phyloP scores from a whole-genome alignment of 2,797 vertebrate species.

The Botia almorhae region DNA sequence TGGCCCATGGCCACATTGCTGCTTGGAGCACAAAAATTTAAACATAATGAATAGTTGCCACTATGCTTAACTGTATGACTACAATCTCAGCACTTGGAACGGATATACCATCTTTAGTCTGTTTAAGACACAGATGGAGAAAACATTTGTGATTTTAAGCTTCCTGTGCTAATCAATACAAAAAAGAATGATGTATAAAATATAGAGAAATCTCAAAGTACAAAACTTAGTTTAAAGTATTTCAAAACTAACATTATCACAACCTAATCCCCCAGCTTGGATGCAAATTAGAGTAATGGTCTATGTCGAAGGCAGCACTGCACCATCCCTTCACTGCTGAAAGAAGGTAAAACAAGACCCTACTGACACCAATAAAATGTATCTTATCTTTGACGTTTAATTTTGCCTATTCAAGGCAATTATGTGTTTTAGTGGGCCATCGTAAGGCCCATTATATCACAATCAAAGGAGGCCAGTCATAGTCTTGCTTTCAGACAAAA shows the following conservation, averaged over 20 bases:
- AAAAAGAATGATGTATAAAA: neutral
- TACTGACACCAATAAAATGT: neutral
- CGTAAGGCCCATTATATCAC: neutral
- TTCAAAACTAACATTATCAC: neutral
- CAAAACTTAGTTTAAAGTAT: neutral
- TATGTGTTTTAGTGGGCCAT: neutral
- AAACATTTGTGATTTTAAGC: neutral
- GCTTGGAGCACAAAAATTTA: neutral
- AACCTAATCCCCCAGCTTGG: neutral
- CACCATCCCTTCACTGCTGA: neutral
- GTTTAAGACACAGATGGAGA: neutral
- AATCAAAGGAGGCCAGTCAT: neutral
- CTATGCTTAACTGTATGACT: neutral
- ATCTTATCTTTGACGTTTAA: neutral
- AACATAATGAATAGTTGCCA: neutral
- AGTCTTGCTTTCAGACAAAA: conserved; percentile 12
- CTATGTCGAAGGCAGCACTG: neutral
- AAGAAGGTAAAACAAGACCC: neutral
- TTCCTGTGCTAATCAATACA: neutral
- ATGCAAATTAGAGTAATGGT: neutral
- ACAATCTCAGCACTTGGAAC: neutral
- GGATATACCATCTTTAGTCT: neutral
- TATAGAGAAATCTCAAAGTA: neutral
- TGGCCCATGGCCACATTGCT: neutral
- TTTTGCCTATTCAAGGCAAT: neutral